Evolutionary conservation across 1,140 invertebrate genomes (phyloP).

Genomic region (Ceratitis capitata): DNA sequence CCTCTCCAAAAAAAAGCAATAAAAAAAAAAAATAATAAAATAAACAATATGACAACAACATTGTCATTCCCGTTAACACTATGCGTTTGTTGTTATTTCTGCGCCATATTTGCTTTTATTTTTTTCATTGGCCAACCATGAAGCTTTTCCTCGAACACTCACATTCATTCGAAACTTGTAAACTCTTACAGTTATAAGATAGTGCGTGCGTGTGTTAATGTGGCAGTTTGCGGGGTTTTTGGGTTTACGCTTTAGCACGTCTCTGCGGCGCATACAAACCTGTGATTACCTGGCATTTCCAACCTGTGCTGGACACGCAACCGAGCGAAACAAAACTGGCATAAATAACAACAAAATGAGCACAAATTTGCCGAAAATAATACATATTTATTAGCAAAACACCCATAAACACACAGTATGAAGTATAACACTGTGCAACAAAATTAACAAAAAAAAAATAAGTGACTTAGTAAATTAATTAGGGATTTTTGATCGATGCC

Average conservation of each 20-base stretch:
- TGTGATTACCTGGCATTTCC: not conserved
- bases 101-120: not conserved
- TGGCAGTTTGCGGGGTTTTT: not conserved
- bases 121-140: not conserved
- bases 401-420: not conserved
- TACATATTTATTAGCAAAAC: not conserved
- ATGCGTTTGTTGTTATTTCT: not conserved
- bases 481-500: no score
- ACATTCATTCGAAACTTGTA: no score
- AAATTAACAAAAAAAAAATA: no score
- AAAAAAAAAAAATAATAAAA: not conserved
- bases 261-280: not conserved
- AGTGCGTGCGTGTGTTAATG: not conserved
- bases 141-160: no score
- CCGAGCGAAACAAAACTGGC: not conserved
- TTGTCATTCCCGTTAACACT: not conserved
- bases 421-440: no score
- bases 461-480: no score
- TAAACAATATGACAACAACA: not conserved
- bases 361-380: conserved; percentile 20
- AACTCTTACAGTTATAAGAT: no score
- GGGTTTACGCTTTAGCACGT: not conserved
- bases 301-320: not conserved
- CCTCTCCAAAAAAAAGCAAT: no score
- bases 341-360: not conserved